A percentile compares a stretch with the other conserved stretches of the same genome.
Evolutionary conservation across 1,140 invertebrate genomes (phyloP).

Genomic region (Ceratitis capitata): DNA sequence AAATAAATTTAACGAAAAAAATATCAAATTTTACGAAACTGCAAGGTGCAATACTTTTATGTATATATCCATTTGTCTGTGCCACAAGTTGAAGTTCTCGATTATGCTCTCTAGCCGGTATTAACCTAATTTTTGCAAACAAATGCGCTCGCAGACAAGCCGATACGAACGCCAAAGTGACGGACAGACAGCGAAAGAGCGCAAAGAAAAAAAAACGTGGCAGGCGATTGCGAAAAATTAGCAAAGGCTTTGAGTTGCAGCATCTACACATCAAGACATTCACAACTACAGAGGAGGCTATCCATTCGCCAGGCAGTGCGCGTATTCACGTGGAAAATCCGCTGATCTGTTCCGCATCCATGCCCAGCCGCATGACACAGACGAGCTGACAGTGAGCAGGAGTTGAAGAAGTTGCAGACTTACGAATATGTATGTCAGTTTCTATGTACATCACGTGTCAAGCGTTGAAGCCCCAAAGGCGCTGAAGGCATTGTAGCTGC

Average conservation of each 20-base stretch:
- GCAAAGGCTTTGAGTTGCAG: neutral
- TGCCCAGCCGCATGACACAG: slow-evolving; percentile 17
- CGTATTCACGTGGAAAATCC: slow-evolving; percentile 45
- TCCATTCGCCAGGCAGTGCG: slow-evolving; percentile 21
- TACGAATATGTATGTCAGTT: neutral
- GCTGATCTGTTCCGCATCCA: slow-evolving; percentile 43
- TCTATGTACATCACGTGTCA: neutral
- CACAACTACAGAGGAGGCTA: too few species aligned
- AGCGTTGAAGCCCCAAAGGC: slow-evolving; percentile 6
- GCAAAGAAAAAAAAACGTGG: neutral
- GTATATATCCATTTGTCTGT: neutral
- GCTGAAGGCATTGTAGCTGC: slow-evolving; percentile 32
- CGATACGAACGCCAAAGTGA: neutral
- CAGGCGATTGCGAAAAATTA: neutral
- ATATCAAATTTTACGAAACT: neutral
- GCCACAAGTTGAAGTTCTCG: neutral
- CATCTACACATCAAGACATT: neutral
- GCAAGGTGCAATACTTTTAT: neutral
- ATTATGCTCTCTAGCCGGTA: slow-evolving; percentile 56
- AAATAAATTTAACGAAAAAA: neutral
- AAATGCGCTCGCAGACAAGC: neutral
- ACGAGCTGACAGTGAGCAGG: neutral
- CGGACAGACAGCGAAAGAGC: neutral
- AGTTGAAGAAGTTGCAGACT: neutral
- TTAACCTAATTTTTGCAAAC: slow-evolving; percentile 61